These are phyloP conservation scores for Solea senegalensis DNA, from an alignment of 2,113 vertebrate genomes.

Conservation along the genomic window DNA sequence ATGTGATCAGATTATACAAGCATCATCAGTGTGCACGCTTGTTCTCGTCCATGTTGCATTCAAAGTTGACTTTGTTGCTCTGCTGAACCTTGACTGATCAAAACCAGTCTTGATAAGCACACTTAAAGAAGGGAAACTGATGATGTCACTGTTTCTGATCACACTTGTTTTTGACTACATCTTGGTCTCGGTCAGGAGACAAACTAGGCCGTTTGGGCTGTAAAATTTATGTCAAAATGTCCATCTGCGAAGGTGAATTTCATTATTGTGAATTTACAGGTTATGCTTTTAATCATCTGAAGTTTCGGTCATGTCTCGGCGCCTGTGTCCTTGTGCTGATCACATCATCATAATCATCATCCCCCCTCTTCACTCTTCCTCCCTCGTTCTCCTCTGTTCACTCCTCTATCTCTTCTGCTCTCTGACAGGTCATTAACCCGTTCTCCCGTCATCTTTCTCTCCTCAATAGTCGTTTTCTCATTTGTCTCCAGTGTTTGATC, in stretches of 20 bases:
- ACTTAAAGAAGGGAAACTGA: too few relatives aligned
- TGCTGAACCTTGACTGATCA: background rate
- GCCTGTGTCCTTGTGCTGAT: slow-evolving; percentile 54
- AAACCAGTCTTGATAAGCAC: background rate
- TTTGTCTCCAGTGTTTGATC: background rate
- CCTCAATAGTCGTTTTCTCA: background rate
- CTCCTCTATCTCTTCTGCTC: background rate
- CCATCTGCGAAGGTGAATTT: slow-evolving; percentile 26
- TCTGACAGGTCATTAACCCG: background rate
- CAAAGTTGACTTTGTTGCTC: too few relatives aligned
- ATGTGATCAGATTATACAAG: background rate
- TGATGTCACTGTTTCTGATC: too few relatives aligned
- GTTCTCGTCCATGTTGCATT: background rate
- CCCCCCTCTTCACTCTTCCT: slow-evolving; percentile 7
- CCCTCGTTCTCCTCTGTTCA: background rate
- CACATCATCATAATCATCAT: slow-evolving; percentile 1
- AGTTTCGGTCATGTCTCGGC: slow-evolving; percentile 33
- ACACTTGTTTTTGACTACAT: too few relatives aligned
- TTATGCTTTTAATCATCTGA: slow-evolving; percentile 22
- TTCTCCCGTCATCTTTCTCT: background rate
- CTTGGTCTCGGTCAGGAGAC: background rate
- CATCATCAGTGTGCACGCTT: background rate
- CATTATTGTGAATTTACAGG: slow-evolving; percentile 36
- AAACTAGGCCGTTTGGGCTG: background rate
- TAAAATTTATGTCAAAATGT: slow-evolving; percentile 2